Evolutionary conservation across 2,888 invertebrate species (phyloP), one percentile per base, ranked within the genome.

Genomic region (Drosophila yooni): DNA sequence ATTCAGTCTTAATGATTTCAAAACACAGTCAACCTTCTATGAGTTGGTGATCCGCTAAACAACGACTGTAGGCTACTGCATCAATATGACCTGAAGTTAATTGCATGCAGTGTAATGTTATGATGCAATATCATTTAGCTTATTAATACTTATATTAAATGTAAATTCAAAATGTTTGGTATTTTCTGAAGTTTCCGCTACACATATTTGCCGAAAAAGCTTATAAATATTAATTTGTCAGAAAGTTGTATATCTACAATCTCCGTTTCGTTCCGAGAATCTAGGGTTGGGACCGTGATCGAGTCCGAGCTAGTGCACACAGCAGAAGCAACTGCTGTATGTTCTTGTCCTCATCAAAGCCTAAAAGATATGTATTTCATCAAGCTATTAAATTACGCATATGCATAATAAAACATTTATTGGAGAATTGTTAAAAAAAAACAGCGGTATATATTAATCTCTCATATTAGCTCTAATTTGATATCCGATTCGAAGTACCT

Each of bases 201-300:
- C n/a, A 43, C 43, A 1, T 43, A 6, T 43, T 11, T 31, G 31
- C 31, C 31, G 10, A 3, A 36, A 36, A 15, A 6, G 13, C 34
- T 36, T 6, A 6, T n/a, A 2, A 6, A n/a, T n/a, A 40, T 40
- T 38, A 18, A 0, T 74, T 82, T 33, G 73, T 75, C 0, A 8
- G 10, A 2, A 21, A 69, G 6, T 66, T 83, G 79, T 31, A 75
- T 82, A 70, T 43, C 70, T 4, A 10, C n/a, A 4, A 40, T 40
- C 11, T 75, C 79, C 13, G 40, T 38, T 0, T 10, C 48, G 0
- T 82, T 72, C 38, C 63, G n/a, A n/a, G 10, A 40, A 40, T 78
- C 68, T 59, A 62, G 68, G 79, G 71, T 63, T 68, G 67, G 74
- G 36, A 64, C 56, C 62, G 58, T 43, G 36, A 18, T 36, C 10